Evolutionary conservation across 2,797 vertebrate genomes (phyloP).

Genomic region (Syngnathus acus): DNA sequence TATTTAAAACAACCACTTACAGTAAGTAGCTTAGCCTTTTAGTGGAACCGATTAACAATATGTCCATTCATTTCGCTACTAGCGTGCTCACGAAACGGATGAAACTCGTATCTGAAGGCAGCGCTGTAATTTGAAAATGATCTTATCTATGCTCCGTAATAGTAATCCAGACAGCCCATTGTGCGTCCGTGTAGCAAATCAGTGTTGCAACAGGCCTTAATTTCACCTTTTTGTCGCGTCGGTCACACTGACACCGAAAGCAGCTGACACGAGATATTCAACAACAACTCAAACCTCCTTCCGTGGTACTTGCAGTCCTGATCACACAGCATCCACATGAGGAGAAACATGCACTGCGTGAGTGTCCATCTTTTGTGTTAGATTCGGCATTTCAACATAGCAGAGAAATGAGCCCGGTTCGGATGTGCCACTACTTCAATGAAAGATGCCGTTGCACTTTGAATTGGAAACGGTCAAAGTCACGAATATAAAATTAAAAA

Average conservation of each 20-base stretch:
- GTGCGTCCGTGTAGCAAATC: not conserved
- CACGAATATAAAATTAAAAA: too few relatives aligned
- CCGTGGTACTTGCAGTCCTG: not conserved
- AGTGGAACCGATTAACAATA: too few relatives aligned
- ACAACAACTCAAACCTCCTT: not conserved
- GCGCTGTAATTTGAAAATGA: not conserved
- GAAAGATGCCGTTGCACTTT: too few relatives aligned
- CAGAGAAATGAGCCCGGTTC: not conserved
- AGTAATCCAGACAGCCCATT: not conserved
- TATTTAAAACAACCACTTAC: too few relatives aligned
- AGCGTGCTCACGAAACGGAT: too few relatives aligned
- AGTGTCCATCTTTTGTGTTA: not conserved
- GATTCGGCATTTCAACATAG: not conserved
- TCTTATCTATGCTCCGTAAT: not conserved
- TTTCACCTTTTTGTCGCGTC: not conserved
- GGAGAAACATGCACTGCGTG: not conserved
- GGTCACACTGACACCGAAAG: slow-evolving; percentile 7
- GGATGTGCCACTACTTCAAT: too few relatives aligned
- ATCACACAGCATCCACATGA: not conserved
- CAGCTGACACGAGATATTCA: slow-evolving; percentile 1
- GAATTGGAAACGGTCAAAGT: too few relatives aligned
- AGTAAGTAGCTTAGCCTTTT: too few relatives aligned
- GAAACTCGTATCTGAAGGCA: too few relatives aligned
- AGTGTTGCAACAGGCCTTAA: not conserved
- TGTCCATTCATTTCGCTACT: too few relatives aligned